Conservation (phyloP, 2,888 invertebrate genomes). For the Leptinotarsa juncta region DNA sequence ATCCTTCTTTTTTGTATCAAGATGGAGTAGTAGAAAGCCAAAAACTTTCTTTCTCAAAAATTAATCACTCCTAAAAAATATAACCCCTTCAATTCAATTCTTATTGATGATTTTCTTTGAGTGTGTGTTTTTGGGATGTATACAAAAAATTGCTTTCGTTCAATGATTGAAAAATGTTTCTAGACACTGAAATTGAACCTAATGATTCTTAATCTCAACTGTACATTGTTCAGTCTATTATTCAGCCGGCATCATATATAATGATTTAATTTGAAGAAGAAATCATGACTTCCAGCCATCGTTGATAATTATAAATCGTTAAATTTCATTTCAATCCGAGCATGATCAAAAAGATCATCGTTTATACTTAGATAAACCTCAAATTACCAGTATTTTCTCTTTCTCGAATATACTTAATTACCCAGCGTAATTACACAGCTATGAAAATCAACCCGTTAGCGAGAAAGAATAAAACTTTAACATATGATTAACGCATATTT, state of each 20-base stretch:
- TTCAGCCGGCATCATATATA: background rate
- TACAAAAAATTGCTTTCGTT: no score
- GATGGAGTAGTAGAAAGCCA: no score
- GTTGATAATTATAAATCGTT: constrained; percentile 27
- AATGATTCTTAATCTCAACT: background rate
- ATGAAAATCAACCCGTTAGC: background rate
- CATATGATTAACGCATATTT: background rate
- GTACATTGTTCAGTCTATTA: background rate
- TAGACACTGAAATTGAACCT: no score
- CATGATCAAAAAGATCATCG: constrained; percentile 23
- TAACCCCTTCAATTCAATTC: no score
- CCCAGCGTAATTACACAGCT: background rate
- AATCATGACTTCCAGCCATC: background rate
- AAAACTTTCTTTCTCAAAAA: no score
- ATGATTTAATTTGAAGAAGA: background rate
- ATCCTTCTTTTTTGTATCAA: no score
- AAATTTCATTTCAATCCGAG: constrained; percentile 25
- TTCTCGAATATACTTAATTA: constrained; percentile 24
- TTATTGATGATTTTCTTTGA: no score
- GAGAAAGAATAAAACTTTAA: background rate
- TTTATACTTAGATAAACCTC: constrained; percentile 18
- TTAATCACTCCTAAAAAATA: no score
- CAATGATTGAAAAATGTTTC: no score
- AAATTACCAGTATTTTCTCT: constrained; percentile 23
- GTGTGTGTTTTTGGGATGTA: no score